Evolutionary conservation across 2,888 invertebrate species (phyloP), one percentile per base, ranked within the genome.

Genomic region (Noctua janthe): DNA sequence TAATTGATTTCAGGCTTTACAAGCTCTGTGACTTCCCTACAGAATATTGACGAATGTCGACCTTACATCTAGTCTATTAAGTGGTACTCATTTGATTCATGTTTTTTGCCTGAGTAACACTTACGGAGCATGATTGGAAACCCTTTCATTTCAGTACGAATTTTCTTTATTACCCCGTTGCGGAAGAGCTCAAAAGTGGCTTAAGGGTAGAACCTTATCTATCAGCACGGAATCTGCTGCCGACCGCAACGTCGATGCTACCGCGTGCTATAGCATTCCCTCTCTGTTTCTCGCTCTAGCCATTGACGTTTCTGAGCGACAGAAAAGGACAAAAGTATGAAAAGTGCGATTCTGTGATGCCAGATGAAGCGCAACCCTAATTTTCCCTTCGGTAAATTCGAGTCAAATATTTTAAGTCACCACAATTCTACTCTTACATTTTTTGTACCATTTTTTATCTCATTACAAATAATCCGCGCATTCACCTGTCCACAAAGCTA

Each of bases 381-480:
- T 47, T 15, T 69, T 47, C 15, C 43, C 13, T 43, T 67, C 23
- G 1, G 15, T 17, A n/a, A 67, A 43, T 2, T n/a, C 10, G 35
- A 35, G 4, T 66, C 35, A 66, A 66, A 66, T 20, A 39, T 64
- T 64, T 64, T 17, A 2, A 35, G 35, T 64, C 20, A 35, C 35
- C 17, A 64, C 35, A 35, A 35, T 35, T 64, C 20, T 35, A 62
- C 13, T 54, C 15, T 2, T n/a, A 70, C 70, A 81, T 66, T 67
- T 54, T 79, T 54, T 35, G 23, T 56, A 29, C 66, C 7, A 54
- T 74, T 78, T 54, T 59, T 17, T 56, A 49, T 1, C 56, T 64
- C 67, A 78, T 66, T 67, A 76, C 62, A 85, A 87, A 86, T 87
- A 78, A 81, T 74, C 83, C 43, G 74, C 80, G 71, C 85, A 69